phyloP scores from a whole-genome alignment of 2,888 invertebrate genomes.

The Lutraria lutraria region DNA sequence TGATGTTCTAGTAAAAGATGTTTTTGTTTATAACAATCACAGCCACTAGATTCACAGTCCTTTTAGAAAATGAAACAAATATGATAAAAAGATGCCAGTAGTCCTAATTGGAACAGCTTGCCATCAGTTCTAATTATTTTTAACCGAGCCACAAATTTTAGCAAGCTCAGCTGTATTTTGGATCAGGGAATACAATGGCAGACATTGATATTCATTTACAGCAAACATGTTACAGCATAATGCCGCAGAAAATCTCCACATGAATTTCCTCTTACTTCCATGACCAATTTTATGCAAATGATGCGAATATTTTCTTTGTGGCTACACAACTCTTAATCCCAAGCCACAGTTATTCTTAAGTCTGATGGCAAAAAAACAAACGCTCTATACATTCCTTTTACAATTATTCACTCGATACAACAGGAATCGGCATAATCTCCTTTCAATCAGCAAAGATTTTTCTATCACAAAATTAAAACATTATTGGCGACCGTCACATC shows the following conservation, averaged over 20 bases:
- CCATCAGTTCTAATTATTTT: background rate
- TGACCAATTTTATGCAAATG: background rate
- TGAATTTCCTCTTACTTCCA: background rate
- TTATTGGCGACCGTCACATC: background rate
- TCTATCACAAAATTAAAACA: background rate
- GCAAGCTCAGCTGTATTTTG: background rate
- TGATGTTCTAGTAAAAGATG: background rate
- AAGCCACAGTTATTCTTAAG: background rate
- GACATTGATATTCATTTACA: constrained; percentile 2
- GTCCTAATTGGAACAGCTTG: background rate
- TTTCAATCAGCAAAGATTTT: background rate
- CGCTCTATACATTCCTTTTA: background rate
- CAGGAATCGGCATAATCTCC: background rate
- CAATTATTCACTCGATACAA: background rate
- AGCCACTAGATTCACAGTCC: background rate
- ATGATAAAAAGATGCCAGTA: background rate
- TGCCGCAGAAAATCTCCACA: background rate
- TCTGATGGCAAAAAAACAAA: background rate
- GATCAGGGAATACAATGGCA: constrained; percentile 13
- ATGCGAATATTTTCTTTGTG: background rate
- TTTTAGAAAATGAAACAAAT: background rate
- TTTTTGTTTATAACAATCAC: background rate
- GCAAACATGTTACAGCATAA: background rate
- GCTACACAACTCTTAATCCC: background rate
- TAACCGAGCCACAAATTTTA: background rate